These are phyloP conservation scores for Tapirus terrestris DNA, from an alignment of 2,113 vertebrate species.

Conservation along the genomic window DNA sequence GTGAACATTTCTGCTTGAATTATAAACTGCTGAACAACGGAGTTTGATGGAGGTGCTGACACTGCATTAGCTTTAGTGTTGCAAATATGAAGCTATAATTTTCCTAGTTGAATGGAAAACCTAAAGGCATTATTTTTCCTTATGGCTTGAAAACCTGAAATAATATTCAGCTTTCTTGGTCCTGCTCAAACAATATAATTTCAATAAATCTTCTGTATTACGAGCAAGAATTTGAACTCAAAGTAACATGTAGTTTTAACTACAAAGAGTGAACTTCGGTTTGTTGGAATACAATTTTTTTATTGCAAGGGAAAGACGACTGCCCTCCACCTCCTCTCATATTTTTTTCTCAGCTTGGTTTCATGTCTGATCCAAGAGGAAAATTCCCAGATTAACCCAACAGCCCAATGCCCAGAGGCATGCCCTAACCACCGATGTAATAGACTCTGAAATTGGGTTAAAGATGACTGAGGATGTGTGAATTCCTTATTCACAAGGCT, in stretches of 20 bases:
- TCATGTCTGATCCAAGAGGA: slow-evolving; percentile 26
- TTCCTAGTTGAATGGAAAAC: slow-evolving; percentile 80
- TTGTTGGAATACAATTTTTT: slow-evolving; percentile 19
- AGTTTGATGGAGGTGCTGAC: slow-evolving; percentile 84
- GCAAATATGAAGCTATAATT: slow-evolving; percentile 85
- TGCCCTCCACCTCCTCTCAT: background rate
- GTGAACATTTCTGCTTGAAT: slow-evolving; percentile 77
- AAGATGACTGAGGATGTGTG: background rate
- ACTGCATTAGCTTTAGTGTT: slow-evolving; percentile 81
- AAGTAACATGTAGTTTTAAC: slow-evolving; percentile 62
- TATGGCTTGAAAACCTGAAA: slow-evolving; percentile 80
- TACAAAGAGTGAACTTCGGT: slow-evolving; percentile 1
- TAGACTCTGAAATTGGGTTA: background rate
- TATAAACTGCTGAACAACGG: slow-evolving; percentile 82
- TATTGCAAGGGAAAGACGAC: background rate
- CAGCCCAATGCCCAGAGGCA: background rate
- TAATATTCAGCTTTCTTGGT: slow-evolving; percentile 80
- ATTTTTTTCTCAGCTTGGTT: slow-evolving; percentile 43
- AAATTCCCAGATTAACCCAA: slow-evolving; percentile 28
- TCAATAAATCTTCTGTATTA: slow-evolving; percentile 84
- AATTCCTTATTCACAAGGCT: background rate
- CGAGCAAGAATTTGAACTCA: slow-evolving; percentile 76
- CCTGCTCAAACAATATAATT: slow-evolving; percentile 78
- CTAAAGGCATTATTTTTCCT: slow-evolving; percentile 74
- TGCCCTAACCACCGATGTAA: background rate